Evolutionary conservation across 2,113 vertebrate species (phyloP).

Genomic region (Perca schrenkii): DNA sequence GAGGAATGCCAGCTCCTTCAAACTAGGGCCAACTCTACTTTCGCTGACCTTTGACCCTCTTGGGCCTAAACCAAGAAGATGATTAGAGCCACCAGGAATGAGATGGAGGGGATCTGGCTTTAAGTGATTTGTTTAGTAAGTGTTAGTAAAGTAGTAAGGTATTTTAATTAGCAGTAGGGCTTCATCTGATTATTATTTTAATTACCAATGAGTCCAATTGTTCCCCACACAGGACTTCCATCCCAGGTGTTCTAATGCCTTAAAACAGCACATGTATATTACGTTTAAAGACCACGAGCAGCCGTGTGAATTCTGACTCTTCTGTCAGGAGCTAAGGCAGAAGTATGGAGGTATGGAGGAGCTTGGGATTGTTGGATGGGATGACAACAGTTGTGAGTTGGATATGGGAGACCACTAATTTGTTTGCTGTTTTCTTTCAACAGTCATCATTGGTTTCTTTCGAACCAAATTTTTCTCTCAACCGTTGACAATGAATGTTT

Average conservation of each 20-base stretch:
- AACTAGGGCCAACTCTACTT: constrained; percentile 51
- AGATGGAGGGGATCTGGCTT: constrained; percentile 3
- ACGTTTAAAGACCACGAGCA: neutral
- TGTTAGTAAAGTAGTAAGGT: too few species aligned
- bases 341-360: neutral
- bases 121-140: neutral
- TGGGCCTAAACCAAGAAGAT: constrained; percentile 31
- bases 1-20: constrained; percentile 70
- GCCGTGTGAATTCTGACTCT: neutral
- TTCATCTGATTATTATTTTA: constrained; percentile 8
- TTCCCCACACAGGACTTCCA: neutral
- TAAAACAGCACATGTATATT: neutral
- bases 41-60: constrained; percentile 58
- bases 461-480: neutral
- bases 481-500: neutral
- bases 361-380: neutral
- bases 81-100: constrained; percentile 9
- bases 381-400: neutral
- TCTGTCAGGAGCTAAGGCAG: neutral
- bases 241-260: neutral
- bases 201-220: neutral
- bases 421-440: too few species aligned
- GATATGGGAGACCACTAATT: neutral
- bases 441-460: neutral
- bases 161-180: neutral